phyloP scores from a whole-genome alignment of 2,888 invertebrate genomes.

The Tiliacea aurago region DNA sequence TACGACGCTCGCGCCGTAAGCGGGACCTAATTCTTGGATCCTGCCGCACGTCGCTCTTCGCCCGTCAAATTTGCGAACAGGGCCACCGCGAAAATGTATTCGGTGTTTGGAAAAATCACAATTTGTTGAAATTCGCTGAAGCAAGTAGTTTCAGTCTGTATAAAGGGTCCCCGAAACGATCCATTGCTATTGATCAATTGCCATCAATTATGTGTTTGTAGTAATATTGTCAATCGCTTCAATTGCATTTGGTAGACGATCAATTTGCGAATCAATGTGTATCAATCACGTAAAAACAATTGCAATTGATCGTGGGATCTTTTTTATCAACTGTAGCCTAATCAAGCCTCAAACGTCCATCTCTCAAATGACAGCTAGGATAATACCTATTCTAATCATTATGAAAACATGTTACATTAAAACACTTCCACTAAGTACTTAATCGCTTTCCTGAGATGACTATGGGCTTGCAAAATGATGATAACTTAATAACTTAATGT shows the following conservation, averaged over 20 bases:
- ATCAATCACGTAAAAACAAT: no score
- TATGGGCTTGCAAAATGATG: background rate
- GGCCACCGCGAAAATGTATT: conserved; percentile 70
- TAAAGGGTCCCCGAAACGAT: no score
- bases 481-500: background rate
- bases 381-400: background rate
- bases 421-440: background rate
- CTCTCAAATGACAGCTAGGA: background rate
- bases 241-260: no score
- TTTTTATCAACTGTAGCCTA: background rate
- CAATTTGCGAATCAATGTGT: no score
- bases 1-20: conserved; percentile 72
- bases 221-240: no score
- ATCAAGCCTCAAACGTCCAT: background rate
- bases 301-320: background rate
- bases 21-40: conserved; percentile 83
- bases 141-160: background rate
- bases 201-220: no score
- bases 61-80: conserved; percentile 83
- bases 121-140: background rate
- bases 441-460: background rate
- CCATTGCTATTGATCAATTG: no score
- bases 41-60: conserved; percentile 79
- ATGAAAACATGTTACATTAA: background rate
- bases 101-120: background rate